Evolutionary conservation across 2,888 invertebrate genomes (phyloP), one percentile per base, ranked within the genome.

Genomic region (Oligia strigilis): DNA sequence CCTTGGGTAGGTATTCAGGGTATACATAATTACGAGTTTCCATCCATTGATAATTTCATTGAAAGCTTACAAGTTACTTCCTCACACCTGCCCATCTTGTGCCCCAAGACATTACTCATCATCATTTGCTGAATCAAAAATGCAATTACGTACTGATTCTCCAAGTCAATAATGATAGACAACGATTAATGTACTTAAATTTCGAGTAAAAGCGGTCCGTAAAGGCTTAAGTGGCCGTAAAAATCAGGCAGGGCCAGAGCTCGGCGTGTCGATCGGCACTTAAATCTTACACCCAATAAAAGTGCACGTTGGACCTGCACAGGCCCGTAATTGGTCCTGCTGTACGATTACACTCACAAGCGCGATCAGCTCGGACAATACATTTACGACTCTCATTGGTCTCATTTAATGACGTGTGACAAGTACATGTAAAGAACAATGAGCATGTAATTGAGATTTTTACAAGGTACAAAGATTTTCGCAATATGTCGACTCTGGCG

Each of bases 231-330:
- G 94, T 94, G 94, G 94, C 94, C 93, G 95, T 96, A 94, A 96
- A 95, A 95, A 95, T 94, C 93, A 92, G 93, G 94, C 94, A 93
- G 94, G 93, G 90, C 92, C 92, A 92, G 92, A 93, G 90, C 92
- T 92, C 92, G 89, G 93, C 95, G 96, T 96, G 96, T 95, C 95
- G 95, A 95, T 93, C 94, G 94, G 95, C 96, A 97, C 96, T 96
- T 96, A 96, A 96, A 96, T 95, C 94, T 95, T 96, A 94, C 96
- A 96, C 96, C 97, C 97, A 97, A 97, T 97, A 96, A 97, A 97
- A 95, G 95, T 95, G 93, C 95, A 93, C 93, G 95, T 93, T 94
- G 93, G 93, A 83, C 91, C 91, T 93, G 92, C 91, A 92, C 92
- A 92, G 93, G 92, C 90, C 93, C 93, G 96, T 96, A 96, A 97